These are phyloP conservation scores for Coracias cyanogaster DNA, from an alignment of 2,797 vertebrate species.

Conservation along the genomic window DNA sequence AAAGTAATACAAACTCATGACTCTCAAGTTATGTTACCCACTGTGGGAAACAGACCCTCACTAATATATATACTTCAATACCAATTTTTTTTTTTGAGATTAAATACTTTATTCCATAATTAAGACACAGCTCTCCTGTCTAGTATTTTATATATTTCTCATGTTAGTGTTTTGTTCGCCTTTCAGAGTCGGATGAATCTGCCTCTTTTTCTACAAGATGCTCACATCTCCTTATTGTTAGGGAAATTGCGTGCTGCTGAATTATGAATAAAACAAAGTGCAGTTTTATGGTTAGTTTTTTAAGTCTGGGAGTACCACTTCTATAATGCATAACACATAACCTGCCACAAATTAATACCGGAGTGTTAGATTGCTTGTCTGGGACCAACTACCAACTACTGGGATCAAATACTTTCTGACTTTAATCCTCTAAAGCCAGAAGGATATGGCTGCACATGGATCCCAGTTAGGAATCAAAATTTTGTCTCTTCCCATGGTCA, in stretches of 20 bases:
- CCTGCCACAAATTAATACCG: background rate
- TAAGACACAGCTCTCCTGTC: background rate
- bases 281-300: background rate
- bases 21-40: background rate
- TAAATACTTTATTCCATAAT: background rate
- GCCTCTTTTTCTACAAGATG: background rate
- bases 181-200: background rate
- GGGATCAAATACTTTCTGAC: background rate
- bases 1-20: background rate
- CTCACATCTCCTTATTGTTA: background rate
- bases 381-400: background rate
- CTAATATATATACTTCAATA: background rate
- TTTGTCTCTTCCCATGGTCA: background rate
- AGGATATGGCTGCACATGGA: background rate
- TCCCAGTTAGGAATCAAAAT: background rate
- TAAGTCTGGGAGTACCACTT: background rate
- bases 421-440: background rate
- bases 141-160: background rate
- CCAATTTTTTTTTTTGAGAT: background rate
- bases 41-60: background rate
- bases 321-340: background rate
- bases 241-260: background rate
- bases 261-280: slow-evolving; percentile 4
- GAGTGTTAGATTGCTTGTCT: background rate
- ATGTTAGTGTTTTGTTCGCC: background rate